Evolutionary conservation across 1,140 invertebrate species (phyloP).

Genomic region (Neelides sp.): DNA sequence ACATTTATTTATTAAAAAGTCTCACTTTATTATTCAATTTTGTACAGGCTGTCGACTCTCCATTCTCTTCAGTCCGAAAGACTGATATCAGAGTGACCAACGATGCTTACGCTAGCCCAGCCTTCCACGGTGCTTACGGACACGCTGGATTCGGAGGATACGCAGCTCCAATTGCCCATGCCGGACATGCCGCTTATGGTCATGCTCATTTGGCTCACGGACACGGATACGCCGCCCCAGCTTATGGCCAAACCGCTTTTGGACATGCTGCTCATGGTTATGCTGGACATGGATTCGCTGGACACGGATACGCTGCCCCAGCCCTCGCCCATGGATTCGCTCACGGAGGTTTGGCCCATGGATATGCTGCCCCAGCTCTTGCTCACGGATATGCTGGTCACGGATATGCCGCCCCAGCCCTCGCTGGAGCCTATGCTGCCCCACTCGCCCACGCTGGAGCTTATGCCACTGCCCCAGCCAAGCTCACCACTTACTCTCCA

Average conservation of each 20-base stretch:
- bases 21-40: conserved; percentile 1
- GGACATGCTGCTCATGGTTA: conserved; percentile 5
- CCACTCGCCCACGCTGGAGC: conserved; percentile 11
- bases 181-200: not conserved
- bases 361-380: conserved; percentile 25
- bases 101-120: conserved; percentile 25
- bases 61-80: conserved; percentile 35
- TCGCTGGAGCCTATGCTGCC: conserved; percentile 17
- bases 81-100: conserved; percentile 36
- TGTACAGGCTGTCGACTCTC: conserved; percentile 21
- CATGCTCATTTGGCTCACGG: not conserved
- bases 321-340: conserved; percentile 19
- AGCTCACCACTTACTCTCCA: conserved; percentile 12
- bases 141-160: not conserved
- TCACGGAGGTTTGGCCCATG: too few species aligned
- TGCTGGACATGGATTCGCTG: too few species aligned
- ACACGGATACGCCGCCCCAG: conserved; percentile 16
- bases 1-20: not conserved
- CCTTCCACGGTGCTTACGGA: not conserved
- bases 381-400: conserved; percentile 18
- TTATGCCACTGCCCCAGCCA: too few species aligned
- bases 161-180: not conserved
- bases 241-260: conserved; percentile 5
- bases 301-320: conserved; percentile 15
- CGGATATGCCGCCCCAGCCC: conserved; percentile 6